Conservation (phyloP, 2,888 invertebrate genomes). For the Hirtodrosophila trivittata region DNA sequence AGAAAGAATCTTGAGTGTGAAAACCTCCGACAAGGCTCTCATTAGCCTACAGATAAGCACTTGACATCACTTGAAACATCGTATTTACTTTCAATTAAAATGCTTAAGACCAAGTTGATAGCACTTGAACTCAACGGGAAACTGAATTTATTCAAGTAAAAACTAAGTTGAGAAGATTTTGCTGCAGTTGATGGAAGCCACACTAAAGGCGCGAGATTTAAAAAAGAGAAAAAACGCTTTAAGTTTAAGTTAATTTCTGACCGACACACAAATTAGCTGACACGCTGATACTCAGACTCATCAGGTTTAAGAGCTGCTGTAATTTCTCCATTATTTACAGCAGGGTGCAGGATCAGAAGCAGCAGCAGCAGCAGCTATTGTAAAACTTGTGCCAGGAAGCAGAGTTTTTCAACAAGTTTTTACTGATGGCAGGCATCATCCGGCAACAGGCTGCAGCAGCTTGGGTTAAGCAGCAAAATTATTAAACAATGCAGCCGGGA, state of each 20-base stretch:
- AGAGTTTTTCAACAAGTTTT: constrained; percentile 59
- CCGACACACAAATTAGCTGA: constrained; percentile 59
- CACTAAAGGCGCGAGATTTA: constrained; percentile 4
- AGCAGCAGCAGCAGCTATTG: constrained; percentile 35
- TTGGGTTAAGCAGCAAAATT: constrained; percentile 60
- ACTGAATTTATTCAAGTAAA: constrained; percentile 14
- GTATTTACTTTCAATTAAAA: constrained; percentile 45
- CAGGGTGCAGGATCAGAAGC: constrained; percentile 10
- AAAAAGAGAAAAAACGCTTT: constrained; percentile 19
- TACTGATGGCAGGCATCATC: constrained; percentile 39
- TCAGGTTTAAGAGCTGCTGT: constrained; percentile 45
- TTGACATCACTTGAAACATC: constrained; percentile 23
- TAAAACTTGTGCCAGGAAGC: constrained; percentile 28
- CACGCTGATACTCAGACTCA: constrained; percentile 46
- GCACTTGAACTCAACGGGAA: not conserved
- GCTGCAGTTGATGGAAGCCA: constrained; percentile 36
- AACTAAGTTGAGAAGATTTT: constrained; percentile 21
- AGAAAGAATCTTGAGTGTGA: too few species aligned
- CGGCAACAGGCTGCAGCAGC: constrained; percentile 39
- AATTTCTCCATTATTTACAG: constrained; percentile 64
- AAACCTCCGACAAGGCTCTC: too few species aligned
- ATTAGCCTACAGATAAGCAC: too few species aligned
- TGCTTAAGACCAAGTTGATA: constrained; percentile 9
- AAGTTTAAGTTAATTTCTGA: constrained; percentile 36
- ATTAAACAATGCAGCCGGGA: constrained; percentile 64